A percentile compares a stretch with the other conserved stretches of the same genome.
phyloP scores from a whole-genome alignment of 2,797 vertebrate species.

The Acanthurus tractus region DNA sequence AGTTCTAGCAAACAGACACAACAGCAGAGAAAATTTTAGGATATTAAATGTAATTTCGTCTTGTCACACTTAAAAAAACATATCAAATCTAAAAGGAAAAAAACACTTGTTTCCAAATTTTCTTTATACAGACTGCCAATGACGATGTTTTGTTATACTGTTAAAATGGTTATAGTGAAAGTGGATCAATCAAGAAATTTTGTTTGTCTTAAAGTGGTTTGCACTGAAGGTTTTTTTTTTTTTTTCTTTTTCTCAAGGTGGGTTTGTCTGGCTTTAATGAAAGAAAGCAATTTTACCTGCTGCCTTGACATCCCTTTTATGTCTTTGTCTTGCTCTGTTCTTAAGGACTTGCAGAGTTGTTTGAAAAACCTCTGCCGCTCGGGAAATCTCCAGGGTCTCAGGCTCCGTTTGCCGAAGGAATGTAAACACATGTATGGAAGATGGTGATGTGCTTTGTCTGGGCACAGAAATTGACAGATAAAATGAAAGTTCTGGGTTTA shows the following conservation, averaged over 20 bases:
- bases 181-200: background rate
- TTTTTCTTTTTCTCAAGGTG: background rate
- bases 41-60: background rate
- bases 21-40: background rate
- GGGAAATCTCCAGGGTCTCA: slow-evolving; percentile 79
- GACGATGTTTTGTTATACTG: background rate
- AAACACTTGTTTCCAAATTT: background rate
- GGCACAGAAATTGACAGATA: slow-evolving; percentile 46
- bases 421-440: slow-evolving; percentile 73
- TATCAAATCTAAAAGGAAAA: background rate
- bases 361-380: slow-evolving; percentile 89
- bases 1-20: slow-evolving; percentile 74
- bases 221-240: slow-evolving; percentile 5
- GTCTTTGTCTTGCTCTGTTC: slow-evolving; percentile 68
- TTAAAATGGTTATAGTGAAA: background rate
- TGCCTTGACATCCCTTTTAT: slow-evolving; percentile 70
- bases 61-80: background rate
- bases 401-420: slow-evolving; percentile 82
- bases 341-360: slow-evolving; percentile 80
- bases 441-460: slow-evolving; percentile 53
- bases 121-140: background rate
- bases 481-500: background rate
- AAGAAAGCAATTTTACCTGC: slow-evolving; percentile 78
- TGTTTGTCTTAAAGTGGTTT: background rate
- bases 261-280: slow-evolving; percentile 16